Evolutionary conservation across 2,797 vertebrate species (phyloP), one percentile per base, ranked within the genome.

Genomic region (Anguilla marmorata): DNA sequence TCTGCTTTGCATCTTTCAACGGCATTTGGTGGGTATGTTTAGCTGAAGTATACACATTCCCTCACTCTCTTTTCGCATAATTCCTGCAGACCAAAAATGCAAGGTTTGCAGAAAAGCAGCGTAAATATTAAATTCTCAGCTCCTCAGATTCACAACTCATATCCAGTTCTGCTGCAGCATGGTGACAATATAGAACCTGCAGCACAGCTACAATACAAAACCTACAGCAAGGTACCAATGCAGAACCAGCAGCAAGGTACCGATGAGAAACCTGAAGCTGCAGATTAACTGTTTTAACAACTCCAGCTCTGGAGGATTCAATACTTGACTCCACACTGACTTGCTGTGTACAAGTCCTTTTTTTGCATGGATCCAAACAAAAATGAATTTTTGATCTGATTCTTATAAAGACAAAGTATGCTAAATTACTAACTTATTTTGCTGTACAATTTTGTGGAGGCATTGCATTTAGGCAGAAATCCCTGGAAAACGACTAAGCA

Each of bases 111-210:
- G 27, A 82, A 88, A 90, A 88, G 50, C 88, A 92, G 90, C 87
- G 88, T 89, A 90, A 79, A 88, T 83, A 89, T 90, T 89, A 92
- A 84, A 91, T 92, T 92, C 94, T 94, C 91, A 93, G 92, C 93
- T 94, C 86, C 88, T 89, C 82, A 92, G 91, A 94, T 91, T 92
- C 63, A 69, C 63, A 69, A 69, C 60, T 58, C 56, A 58, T 16
- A 58, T 58, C 56, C 16, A 16, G 56, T 14, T 16, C 56, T 58
- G 19, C n/a, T 69, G 24, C n/a, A 69, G 63, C 63, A 69, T 27
- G 8, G 24, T 27, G 24, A 6, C 63, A n/a, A 27, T 69, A n/a
- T n/a, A 69, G 2, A 69, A 69, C 63, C 63, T n/a, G n/a, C 63
- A n/a, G 30, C 86, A 63, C 6, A 11, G 48, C 14, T 6, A 37